These are phyloP conservation scores for Myanophis thanlyinensis DNA, from an alignment of 2,113 vertebrate genomes.

Conservation along the genomic window DNA sequence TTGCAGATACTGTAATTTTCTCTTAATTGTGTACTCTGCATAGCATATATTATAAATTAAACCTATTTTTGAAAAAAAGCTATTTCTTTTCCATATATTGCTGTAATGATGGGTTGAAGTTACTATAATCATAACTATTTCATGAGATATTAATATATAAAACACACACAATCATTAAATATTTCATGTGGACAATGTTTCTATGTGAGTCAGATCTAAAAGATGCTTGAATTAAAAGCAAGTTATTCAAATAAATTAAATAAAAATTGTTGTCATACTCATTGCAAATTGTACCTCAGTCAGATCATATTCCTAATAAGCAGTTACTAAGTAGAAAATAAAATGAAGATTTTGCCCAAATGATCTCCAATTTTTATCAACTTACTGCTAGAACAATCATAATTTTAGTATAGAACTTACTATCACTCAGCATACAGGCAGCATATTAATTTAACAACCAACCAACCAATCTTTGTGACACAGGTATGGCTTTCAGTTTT, in stretches of 20 bases:
- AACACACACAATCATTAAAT: background rate
- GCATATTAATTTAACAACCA: too few relatives aligned
- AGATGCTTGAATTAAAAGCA: background rate
- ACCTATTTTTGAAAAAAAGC: background rate
- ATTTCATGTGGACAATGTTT: background rate
- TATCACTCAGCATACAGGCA: background rate
- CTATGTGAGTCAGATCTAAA: background rate
- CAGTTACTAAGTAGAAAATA: background rate
- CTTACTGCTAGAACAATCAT: background rate
- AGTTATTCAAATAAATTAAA: background rate
- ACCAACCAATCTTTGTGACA: background rate
- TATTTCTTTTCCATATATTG: background rate
- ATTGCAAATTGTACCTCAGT: background rate
- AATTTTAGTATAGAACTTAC: background rate
- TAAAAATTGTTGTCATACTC: background rate
- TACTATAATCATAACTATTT: background rate
- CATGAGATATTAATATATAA: constrained; percentile 1
- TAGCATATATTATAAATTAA: background rate
- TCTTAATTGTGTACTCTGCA: background rate
- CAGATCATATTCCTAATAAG: background rate
- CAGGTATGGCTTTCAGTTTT: background rate
- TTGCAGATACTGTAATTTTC: background rate
- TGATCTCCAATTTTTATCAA: background rate
- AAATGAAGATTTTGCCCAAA: background rate
- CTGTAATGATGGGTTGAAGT: constrained; percentile 10